Conservation (phyloP, 1,140 invertebrate species). For the Pogonus chalceus region DNA sequence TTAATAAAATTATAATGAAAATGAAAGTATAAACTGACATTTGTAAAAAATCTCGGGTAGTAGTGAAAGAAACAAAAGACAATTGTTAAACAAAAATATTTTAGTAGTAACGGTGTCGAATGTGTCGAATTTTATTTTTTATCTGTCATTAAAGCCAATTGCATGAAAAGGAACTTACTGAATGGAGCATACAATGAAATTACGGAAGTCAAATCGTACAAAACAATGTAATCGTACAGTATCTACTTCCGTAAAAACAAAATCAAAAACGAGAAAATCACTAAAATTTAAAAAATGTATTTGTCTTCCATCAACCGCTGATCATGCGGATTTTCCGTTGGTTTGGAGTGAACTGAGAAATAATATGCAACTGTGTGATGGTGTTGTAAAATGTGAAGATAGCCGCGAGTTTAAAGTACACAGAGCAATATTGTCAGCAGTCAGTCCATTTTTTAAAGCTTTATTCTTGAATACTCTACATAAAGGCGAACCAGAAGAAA, state of each 20-base stretch:
- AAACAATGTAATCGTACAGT: background rate
- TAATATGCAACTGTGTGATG: conserved; percentile 49
- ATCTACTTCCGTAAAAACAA: background rate
- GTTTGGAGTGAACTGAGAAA: conserved; percentile 53
- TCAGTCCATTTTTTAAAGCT: conserved; percentile 55
- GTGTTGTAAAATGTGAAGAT: conserved; percentile 45
- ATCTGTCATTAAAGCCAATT: too few relatives aligned
- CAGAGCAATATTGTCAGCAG: conserved; percentile 51
- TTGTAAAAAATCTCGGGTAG: too few relatives aligned
- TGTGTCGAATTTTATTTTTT: too few relatives aligned
- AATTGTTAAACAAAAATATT: too few relatives aligned
- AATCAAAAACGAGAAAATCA: background rate
- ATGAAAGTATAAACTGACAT: too few relatives aligned
- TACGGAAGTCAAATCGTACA: background rate
- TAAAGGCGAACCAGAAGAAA: conserved; percentile 40
- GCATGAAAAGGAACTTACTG: background rate
- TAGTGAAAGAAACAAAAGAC: too few relatives aligned
- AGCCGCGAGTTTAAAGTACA: conserved; percentile 52
- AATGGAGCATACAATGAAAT: background rate
- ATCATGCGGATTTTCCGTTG: conserved; percentile 44
- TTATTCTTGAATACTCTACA: conserved; percentile 53
- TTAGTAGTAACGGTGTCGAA: too few relatives aligned
- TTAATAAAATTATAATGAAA: too few relatives aligned
- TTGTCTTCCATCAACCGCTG: conserved; percentile 28
- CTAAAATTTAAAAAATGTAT: conserved; percentile 24